A percentile compares a stretch with the other conserved stretches of the same genome.
phyloP scores from a whole-genome alignment of 2,888 invertebrate genomes.

The Diplolepis rosae region DNA sequence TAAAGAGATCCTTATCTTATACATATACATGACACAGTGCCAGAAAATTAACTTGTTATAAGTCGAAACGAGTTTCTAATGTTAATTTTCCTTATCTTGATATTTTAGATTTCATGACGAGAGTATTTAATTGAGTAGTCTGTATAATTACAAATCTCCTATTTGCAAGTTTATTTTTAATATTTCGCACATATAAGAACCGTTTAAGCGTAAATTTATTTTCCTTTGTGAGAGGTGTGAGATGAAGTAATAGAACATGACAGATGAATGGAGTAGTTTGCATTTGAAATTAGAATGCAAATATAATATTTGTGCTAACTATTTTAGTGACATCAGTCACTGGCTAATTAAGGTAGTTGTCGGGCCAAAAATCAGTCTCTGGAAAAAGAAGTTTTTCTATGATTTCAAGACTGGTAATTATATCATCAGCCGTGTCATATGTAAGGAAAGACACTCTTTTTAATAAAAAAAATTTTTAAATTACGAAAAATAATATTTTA shows the following conservation, averaged over 20 bases:
- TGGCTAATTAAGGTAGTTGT: no score
- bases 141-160: constrained; percentile 19
- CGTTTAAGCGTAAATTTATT: constrained; percentile 11
- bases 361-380: no score
- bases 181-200: constrained; percentile 6
- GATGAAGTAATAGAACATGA: constrained; percentile 23
- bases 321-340: neutral
- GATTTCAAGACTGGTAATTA: no score
- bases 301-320: constrained; percentile 33
- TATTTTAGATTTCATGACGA: constrained; percentile 29
- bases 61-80: constrained; percentile 24
- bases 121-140: constrained; percentile 16
- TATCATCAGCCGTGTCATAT: no score
- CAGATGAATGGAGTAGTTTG: constrained; percentile 19
- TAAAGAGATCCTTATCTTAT: constrained; percentile 9
- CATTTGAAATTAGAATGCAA: neutral
- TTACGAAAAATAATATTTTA: no score
- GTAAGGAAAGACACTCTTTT: no score
- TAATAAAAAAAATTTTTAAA: no score
- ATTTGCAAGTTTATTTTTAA: constrained; percentile 28
- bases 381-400: no score
- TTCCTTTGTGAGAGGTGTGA: constrained; percentile 6
- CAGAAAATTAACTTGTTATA: constrained; percentile 31
- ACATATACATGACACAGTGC: neutral
- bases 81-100: constrained; percentile 18